Conservation (phyloP, 2,113 vertebrate genomes). For the Barbus barbus region DNA sequence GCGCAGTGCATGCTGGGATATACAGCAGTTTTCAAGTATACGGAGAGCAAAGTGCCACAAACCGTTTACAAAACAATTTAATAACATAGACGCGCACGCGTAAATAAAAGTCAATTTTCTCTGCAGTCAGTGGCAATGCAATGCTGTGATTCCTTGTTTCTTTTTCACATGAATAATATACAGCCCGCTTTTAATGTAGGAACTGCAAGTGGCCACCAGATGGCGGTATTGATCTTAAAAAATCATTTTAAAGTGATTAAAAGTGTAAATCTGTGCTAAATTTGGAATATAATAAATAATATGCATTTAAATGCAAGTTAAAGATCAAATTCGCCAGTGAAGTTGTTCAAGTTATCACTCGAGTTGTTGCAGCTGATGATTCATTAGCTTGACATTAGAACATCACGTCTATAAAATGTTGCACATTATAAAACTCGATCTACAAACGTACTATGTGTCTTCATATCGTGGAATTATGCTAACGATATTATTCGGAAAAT, state of each 20-base stretch:
- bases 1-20: conserved; percentile 27
- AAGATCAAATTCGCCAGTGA: not conserved
- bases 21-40: not conserved
- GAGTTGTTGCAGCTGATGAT: not conserved
- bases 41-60: not conserved
- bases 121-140: not conserved
- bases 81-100: not conserved
- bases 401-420: not conserved
- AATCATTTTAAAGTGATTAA: no score
- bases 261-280: no score
- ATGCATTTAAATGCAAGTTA: not conserved
- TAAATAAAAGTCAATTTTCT: not conserved
- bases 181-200: not conserved
- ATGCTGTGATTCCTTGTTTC: not conserved
- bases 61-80: not conserved
- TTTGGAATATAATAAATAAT: not conserved
- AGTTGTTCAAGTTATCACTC: no score
- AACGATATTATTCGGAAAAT: not conserved
- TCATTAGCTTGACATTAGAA: not conserved
- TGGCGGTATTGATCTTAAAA: not conserved
- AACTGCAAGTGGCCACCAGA: conserved; percentile 9
- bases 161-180: not conserved
- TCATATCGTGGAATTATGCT: not conserved
- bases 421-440: not conserved
- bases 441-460: not conserved